Conservation (phyloP, 2,888 invertebrate genomes). For the Beris chalybata region DNA sequence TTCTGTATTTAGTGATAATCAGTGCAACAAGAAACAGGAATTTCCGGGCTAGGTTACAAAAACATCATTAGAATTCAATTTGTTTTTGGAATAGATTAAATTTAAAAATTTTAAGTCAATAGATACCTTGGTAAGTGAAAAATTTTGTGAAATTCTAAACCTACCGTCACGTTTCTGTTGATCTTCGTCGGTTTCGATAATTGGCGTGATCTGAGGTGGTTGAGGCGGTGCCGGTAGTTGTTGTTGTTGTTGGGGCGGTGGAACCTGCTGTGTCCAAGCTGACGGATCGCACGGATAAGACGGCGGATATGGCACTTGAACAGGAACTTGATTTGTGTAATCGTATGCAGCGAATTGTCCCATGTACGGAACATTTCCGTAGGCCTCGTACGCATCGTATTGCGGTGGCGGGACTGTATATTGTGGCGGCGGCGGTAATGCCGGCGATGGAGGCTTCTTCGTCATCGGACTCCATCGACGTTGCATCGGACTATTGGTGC, state of each 20-base stretch:
- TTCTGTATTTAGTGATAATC: neutral
- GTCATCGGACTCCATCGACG: slow-evolving; percentile 44
- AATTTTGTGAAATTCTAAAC: slow-evolving; percentile 33
- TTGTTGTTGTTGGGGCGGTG: slow-evolving; percentile 23
- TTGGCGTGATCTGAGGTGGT: slow-evolving; percentile 34
- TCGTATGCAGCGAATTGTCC: slow-evolving; percentile 45
- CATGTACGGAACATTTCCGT: slow-evolving; percentile 46
- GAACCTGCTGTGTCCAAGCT: slow-evolving; percentile 9
- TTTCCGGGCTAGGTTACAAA: slow-evolving; percentile 22
- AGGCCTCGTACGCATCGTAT: slow-evolving; percentile 46
- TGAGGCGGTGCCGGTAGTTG: slow-evolving; percentile 23
- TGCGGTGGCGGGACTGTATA: slow-evolving; percentile 45
- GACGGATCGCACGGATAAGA: slow-evolving; percentile 42
- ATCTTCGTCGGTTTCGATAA: slow-evolving; percentile 38
- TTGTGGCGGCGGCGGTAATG: slow-evolving; percentile 41
- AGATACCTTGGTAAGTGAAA: slow-evolving; percentile 22
- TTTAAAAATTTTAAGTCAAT: neutral
- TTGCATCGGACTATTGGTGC: slow-evolving; percentile 46
- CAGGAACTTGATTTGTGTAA: slow-evolving; percentile 44
- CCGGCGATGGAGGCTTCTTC: slow-evolving; percentile 42
- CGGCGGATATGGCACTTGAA: slow-evolving; percentile 45
- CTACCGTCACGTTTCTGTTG: slow-evolving; percentile 53
- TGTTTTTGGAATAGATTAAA: slow-evolving; percentile 14
- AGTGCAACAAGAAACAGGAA: slow-evolving; percentile 10
- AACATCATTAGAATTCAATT: slow-evolving; percentile 29